Conservation (phyloP, 1,140 invertebrate genomes). For the Drosophila lini region DNA sequence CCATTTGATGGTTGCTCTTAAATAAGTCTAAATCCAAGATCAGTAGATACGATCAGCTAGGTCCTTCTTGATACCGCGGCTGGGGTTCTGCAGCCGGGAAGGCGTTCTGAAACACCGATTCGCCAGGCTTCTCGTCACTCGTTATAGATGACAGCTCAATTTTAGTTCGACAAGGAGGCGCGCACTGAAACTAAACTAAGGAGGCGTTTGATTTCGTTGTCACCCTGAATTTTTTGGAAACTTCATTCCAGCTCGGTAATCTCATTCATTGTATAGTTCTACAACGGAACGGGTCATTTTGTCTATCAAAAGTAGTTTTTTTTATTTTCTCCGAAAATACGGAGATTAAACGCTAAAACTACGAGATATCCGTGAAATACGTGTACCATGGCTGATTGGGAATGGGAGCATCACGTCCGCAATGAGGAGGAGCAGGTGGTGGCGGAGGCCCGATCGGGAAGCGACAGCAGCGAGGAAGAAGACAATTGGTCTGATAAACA, state of each 20-base stretch:
- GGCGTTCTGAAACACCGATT: conserved; percentile 54
- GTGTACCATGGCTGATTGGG: neutral
- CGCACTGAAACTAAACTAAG: neutral
- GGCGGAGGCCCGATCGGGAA: conserved; percentile 5
- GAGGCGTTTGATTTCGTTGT: neutral
- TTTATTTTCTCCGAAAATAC: no score
- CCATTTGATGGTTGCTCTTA: conserved; percentile 19
- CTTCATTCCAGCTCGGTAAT: no score
- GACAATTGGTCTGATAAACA: conserved; percentile 30
- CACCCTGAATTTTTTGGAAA: neutral
- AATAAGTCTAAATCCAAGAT: neutral
- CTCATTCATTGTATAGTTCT: conserved; percentile 1
- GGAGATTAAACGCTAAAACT: conserved; percentile 56
- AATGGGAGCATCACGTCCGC: neutral
- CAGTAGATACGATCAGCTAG: conserved; percentile 47
- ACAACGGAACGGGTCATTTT: conserved; percentile 38
- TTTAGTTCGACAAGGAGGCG: no score
- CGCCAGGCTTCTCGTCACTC: conserved; percentile 65
- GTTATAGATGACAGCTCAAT: conserved; percentile 70
- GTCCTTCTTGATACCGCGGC: conserved; percentile 39
- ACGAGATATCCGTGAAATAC: conserved; percentile 61
- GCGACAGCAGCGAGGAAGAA: conserved; percentile 23
- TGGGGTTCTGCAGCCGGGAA: conserved; percentile 69
- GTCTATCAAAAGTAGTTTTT: conserved; percentile 29
- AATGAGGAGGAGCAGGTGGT: neutral